phyloP scores from a whole-genome alignment of 2,888 invertebrate species.

The Melipona bicolor region DNA sequence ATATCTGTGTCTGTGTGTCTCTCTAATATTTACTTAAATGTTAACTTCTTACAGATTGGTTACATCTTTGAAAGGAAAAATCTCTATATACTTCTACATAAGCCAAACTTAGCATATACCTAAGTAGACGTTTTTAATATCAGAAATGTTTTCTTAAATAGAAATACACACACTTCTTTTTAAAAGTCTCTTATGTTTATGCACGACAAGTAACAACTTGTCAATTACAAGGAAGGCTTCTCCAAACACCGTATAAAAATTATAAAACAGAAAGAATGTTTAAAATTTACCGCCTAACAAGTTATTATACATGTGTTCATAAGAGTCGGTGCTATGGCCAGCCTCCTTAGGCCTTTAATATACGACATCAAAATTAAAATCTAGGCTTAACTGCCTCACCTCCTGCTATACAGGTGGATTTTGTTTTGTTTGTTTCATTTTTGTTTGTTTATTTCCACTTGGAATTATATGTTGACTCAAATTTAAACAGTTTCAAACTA shows the following conservation, averaged over 20 bases:
- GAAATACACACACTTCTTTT: slow-evolving; percentile 70
- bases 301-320: slow-evolving; percentile 75
- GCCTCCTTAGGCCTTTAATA: slow-evolving; percentile 78
- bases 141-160: slow-evolving; percentile 69
- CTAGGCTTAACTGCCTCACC: slow-evolving; percentile 24
- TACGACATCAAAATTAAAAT: slow-evolving; percentile 64
- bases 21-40: slow-evolving; percentile 66
- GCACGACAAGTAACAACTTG: slow-evolving; percentile 62
- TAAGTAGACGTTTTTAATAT: slow-evolving; percentile 73
- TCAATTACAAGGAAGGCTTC: slow-evolving; percentile 71
- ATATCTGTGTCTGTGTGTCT: slow-evolving; percentile 55
- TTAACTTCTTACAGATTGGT: slow-evolving; percentile 67
- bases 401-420: slow-evolving; percentile 44
- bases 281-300: slow-evolving; percentile 77
- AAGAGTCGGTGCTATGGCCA: slow-evolving; percentile 72
- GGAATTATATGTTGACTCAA: slow-evolving; percentile 27
- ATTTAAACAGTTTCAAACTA: slow-evolving; percentile 55
- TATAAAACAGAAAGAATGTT: slow-evolving; percentile 78
- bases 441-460: slow-evolving; percentile 25
- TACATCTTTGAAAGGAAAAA: slow-evolving; percentile 70
- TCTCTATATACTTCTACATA: slow-evolving; percentile 73
- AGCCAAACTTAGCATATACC: slow-evolving; percentile 73
- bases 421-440: slow-evolving; percentile 8
- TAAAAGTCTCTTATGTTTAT: slow-evolving; percentile 72
- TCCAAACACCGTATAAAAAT: slow-evolving; percentile 78